Base-by-base conservation (phyloP, 1,140 invertebrate genomes). In the Bombus soroeensis region DNA sequence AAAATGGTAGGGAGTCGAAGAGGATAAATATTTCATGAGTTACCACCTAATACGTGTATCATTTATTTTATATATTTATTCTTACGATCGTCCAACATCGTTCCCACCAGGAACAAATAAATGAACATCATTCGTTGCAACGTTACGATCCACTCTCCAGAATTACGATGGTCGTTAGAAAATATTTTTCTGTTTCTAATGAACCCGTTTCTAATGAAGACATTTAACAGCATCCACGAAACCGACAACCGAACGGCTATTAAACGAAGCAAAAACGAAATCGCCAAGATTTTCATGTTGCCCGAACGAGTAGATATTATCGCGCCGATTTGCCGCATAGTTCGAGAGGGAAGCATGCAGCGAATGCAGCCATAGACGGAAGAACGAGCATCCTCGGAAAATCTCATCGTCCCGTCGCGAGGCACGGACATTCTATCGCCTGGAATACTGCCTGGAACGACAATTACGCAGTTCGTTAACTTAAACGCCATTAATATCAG, bases 401-500 rank as follows among this genome's bases (percentile, higher is more conserved):
- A 77, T 39, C 41, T 47, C 72, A 47, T 13, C 37, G 34, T 34
- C 28, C 41, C 43, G n/a, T n/a, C n/a, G 34, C 39, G 13, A 10
- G 39, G 13, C 32, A 39, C 6, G 57, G 13, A 9, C 73, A 77
- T 77, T 77, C 62, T 83, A 77, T 83, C 39, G 74, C 62, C 43
- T 39, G 12, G 73, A 28, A 41, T 70, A 83, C 73, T 57, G 73
- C 34, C 8, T 77, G 81, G 87, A 78, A 62, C 41, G 39, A 81
- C 71, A 74, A 68, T 87, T 43, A n/a, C 79, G 53, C 64, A 70
- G 64, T 87, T 89, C 62, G 43, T 78, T 83, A 78, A 78, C 81
- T 72, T 22, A 75, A 53, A 37, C 83, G 71, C 57, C 83, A 43
- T 81, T 85, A 66, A 74, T 73, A 81, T 73, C 53, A 34, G 5